A percentile compares a stretch with the other conserved stretches of the same genome.
These are phyloP conservation scores for Entomobrya multifasciata DNA, from an alignment of 2,888 invertebrate genomes.

Conservation along the genomic window DNA sequence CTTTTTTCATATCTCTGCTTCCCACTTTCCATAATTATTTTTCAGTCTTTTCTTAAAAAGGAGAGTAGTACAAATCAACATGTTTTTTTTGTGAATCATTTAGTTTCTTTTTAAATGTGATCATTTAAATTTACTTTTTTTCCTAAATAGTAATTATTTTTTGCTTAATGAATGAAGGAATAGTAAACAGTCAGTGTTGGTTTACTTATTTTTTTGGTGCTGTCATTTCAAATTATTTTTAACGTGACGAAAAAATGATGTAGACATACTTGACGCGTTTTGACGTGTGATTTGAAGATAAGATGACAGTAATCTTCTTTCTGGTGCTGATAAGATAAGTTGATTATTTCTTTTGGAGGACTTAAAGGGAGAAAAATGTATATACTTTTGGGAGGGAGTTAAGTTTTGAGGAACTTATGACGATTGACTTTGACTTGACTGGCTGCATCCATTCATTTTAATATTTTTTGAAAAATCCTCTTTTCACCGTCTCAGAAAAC, in stretches of 20 bases:
- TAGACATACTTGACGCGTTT: conserved; percentile 66
- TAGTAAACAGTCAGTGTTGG: conserved; percentile 4
- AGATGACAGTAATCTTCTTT: conserved; percentile 7
- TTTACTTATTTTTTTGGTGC: background rate
- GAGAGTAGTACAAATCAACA: conserved; percentile 62
- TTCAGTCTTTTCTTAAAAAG: conserved; percentile 72
- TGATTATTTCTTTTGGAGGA: background rate
- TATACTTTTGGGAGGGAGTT: background rate
- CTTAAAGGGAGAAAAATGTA: background rate
- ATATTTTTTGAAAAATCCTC: no score
- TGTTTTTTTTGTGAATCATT: no score
- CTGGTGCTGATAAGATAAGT: background rate
- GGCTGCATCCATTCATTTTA: conserved; percentile 53
- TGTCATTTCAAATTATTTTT: background rate
- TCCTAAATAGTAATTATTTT: no score
- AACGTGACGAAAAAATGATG: no score
- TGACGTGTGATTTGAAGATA: conserved; percentile 40
- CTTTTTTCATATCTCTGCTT: conserved; percentile 14
- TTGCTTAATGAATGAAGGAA: conserved; percentile 9
- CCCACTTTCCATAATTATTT: conserved; percentile 64
- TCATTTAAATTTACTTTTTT: no score
- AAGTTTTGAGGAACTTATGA: background rate
- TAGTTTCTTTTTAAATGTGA: no score
- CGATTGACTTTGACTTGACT: background rate
- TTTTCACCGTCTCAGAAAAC: conserved; percentile 33